phyloP scores from a whole-genome alignment of 1,140 invertebrate genomes.

The Bombus impatiens region DNA sequence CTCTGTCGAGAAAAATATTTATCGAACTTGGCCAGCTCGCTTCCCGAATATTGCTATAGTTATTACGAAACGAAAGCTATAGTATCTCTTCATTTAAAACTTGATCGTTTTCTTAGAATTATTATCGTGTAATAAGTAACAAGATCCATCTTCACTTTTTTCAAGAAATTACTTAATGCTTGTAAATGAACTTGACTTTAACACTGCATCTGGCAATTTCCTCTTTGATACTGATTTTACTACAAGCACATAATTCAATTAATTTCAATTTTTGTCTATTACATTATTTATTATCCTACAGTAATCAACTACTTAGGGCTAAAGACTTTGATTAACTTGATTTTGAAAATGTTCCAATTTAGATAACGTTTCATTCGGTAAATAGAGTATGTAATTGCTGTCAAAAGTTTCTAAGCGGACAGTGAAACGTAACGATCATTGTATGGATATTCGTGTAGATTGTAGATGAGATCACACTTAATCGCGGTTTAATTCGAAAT shows the following conservation, averaged over 20 bases:
- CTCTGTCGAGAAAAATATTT: slow-evolving; percentile 39
- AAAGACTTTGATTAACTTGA: neutral
- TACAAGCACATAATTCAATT: no score
- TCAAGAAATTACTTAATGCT: neutral
- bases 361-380: neutral
- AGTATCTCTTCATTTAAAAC: neutral
- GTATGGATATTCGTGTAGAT: slow-evolving; percentile 25
- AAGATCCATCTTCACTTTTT: neutral
- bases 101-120: neutral
- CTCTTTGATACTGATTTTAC: neutral
- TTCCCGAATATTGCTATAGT: neutral
- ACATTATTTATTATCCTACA: neutral
- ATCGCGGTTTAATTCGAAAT: slow-evolving; percentile 74
- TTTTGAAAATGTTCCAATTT: neutral
- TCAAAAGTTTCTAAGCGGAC: slow-evolving; percentile 11
- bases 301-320: neutral
- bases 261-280: neutral
- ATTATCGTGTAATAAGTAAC: neutral
- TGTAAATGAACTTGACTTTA: no score
- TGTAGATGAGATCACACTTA: slow-evolving; percentile 37
- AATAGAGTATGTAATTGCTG: neutral
- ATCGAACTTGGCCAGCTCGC: neutral
- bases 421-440: slow-evolving; percentile 18
- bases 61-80: no score
- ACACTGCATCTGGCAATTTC: neutral